Evolutionary conservation across 2,113 vertebrate species (phyloP).

Genomic region (Protobothrops mucrosquamatus): DNA sequence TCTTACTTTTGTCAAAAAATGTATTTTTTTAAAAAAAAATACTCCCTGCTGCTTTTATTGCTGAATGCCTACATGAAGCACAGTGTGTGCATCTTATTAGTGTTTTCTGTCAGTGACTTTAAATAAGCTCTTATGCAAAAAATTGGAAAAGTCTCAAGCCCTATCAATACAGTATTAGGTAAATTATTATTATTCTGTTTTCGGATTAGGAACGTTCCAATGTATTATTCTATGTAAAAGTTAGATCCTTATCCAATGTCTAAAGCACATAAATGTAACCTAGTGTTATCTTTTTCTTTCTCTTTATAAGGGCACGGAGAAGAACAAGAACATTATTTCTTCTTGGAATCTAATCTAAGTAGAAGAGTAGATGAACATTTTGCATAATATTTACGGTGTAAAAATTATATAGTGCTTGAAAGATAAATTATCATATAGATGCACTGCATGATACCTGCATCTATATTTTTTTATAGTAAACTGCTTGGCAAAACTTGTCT

Average conservation of each 20-base stretch:
- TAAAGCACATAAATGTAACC: background rate
- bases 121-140: constrained; percentile 53
- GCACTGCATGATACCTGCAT: too few relatives aligned
- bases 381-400: too few relatives aligned
- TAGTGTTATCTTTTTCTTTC: background rate
- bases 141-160: constrained; percentile 27
- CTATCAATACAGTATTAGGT: constrained; percentile 39
- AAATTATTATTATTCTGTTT: constrained; percentile 12
- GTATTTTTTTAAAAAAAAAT: background rate
- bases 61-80: constrained; percentile 31
- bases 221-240: background rate
- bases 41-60: constrained; percentile 44
- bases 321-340: background rate
- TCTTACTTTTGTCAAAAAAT: constrained; percentile 33
- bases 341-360: background rate
- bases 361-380: background rate
- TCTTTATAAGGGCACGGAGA: too few relatives aligned
- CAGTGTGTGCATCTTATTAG: constrained; percentile 23
- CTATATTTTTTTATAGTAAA: too few relatives aligned
- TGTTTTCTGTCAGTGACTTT: constrained; percentile 35
- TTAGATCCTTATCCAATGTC: background rate
- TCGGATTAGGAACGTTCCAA: background rate
- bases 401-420: too few relatives aligned
- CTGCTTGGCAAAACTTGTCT: too few relatives aligned
- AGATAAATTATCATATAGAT: too few relatives aligned